Percentiles rank a stretch among this genome's conserved stretches.
Evolutionary conservation across 2,797 vertebrate genomes (phyloP).

Genomic region (Miichthys miiuy): DNA sequence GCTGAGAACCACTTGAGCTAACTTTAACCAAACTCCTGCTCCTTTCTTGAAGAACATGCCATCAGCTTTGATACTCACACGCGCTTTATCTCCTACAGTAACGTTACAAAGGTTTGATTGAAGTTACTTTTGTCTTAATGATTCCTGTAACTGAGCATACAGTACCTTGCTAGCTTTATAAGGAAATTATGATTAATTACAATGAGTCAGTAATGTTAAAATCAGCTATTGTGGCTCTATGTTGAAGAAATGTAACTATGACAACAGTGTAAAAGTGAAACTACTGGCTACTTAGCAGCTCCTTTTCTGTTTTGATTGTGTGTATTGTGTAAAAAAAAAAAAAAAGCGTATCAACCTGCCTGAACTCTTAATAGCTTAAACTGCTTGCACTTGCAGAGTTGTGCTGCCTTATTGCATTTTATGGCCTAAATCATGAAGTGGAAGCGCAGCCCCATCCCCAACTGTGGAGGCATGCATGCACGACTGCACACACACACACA

Average conservation of each 20-base stretch:
- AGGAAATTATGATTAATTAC: not conserved
- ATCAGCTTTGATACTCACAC: not conserved
- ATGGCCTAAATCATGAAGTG: conserved; percentile 25
- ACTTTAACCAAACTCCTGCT: not conserved
- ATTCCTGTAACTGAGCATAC: not conserved
- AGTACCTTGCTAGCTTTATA: not conserved
- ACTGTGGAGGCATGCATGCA: conserved; percentile 24
- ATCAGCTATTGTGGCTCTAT: not conserved
- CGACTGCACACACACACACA: conserved; percentile 35
- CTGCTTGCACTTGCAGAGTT: not conserved
- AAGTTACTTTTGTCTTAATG: not conserved
- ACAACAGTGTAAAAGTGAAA: not conserved
- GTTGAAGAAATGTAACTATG: not conserved
- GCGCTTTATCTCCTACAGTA: not conserved
- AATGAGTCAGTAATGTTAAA: not conserved
- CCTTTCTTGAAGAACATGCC: not conserved
- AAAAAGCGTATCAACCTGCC: not conserved
- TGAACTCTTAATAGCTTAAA: conserved; percentile 6
- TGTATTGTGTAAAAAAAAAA: too few relatives aligned
- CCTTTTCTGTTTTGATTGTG: not conserved
- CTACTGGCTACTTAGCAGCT: not conserved
- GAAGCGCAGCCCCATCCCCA: not conserved
- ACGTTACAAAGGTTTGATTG: not conserved
- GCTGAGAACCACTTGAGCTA: not conserved
- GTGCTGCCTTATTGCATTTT: conserved; percentile 6